Base-by-base conservation (phyloP, 2,113 vertebrate species). In the Garra rufa region DNA sequence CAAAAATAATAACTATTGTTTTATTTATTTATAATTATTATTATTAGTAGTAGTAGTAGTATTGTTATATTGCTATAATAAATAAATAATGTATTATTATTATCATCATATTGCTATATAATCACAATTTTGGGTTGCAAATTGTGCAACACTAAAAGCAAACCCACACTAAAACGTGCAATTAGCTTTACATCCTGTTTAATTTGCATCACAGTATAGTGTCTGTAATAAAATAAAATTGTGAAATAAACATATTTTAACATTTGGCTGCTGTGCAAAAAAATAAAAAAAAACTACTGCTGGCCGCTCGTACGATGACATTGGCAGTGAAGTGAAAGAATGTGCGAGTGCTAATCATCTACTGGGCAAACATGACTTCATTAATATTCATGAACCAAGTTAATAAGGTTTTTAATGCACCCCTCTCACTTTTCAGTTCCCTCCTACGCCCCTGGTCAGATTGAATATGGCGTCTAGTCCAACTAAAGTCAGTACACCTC, bases 371-470 rank as follows among this genome's bases (percentile, higher is more conserved):
- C 69, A 73, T 44, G n/a, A 24, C 69, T 46, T 73, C 11, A 46
- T 73, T 73, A 46, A 73, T 73, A 46, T 73, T 73, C 69, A 73
- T 73, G 69, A 73, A n/a, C 70, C 70, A 73, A 73, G 41, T n/a
- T 73, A 73, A 46, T 73, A 73, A 73, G 70, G 21, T 73, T 73
- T 73, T 73, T 26, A 46, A 26, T 26, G 70, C 26, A 46, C n/a
- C 11, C 38, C 41, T 46, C 41, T 73, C 70, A 73, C 41, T 73
- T 73, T 73, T 26, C 41, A 43, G 70, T 46, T 70, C 21, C 9
- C 69, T 73, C 70, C 70, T 73, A 73, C 70, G 13, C 41, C 13
- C 41, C 41, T 73, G 70, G 70, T 78, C 55, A 44, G 57, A 61
- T 44, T 61, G 5, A 44, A 61, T 78, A 61, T 43, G n/a, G 13